Conservation (phyloP, 2,113 vertebrate genomes). For the Microtus ochrogaster region DNA sequence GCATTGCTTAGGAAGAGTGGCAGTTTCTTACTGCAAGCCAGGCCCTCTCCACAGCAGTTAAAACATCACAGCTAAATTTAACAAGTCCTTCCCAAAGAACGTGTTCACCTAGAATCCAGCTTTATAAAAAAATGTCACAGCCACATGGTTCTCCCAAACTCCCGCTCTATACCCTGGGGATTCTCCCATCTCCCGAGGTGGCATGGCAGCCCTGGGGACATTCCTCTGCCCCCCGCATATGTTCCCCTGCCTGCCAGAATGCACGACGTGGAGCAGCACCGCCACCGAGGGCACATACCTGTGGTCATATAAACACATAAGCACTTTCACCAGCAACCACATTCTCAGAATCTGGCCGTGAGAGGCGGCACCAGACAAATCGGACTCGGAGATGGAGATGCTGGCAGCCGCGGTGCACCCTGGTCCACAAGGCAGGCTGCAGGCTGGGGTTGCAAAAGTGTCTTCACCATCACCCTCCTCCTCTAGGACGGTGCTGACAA, state of each 20-base stretch:
- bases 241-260: constrained; percentile 58
- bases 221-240: not conserved
- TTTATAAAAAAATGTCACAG: too few species aligned
- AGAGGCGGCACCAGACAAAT: constrained; percentile 83
- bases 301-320: constrained; percentile 83
- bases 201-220: not conserved
- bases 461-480: constrained; percentile 74
- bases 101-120: not conserved
- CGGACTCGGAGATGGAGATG: constrained; percentile 72
- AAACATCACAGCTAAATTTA: not conserved
- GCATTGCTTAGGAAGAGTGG: not conserved
- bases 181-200: accelerated
- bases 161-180: too few species aligned
- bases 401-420: constrained; percentile 77
- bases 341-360: constrained; percentile 86
- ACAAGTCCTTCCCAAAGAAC: not conserved
- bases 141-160: not conserved
- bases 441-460: constrained; percentile 94
- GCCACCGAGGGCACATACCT: constrained; percentile 65
- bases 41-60: not conserved
- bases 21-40: not conserved
- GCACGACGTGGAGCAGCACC: constrained; percentile 47
- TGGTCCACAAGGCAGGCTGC: constrained; percentile 78
- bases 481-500: constrained; percentile 78
- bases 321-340: constrained; percentile 87